Base-by-base conservation (phyloP, 2,113 vertebrate genomes). In the Mesembrinibis cayennensis region DNA sequence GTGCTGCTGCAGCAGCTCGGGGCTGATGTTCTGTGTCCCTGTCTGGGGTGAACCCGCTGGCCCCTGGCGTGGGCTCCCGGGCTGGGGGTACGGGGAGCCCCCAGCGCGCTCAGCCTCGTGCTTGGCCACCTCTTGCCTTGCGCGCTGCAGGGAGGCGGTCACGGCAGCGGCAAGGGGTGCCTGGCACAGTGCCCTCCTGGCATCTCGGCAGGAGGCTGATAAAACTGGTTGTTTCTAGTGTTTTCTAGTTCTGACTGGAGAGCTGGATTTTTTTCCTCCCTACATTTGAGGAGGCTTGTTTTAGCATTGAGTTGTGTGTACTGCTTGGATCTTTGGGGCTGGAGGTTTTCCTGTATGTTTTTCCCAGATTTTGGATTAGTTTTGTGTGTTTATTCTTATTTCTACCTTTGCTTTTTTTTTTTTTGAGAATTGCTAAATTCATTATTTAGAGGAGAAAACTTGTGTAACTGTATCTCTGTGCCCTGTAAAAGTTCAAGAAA, bases 1-100 rank as follows among this genome's bases (percentile, higher is more conserved):
- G 26, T 0, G 0, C n/a, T n/a, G 63, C n/a, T 38, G 63, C n/a
- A 34, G 61, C 8, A 2, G 40, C 40, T 21, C 3, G 2, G 23
- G 13, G 15, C 47, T 5, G 62, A 19, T 19, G 58, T 3, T 20
- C 52, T 61, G 22, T 20, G 62, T 38, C 12, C 30, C 77, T 55
- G n/a, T 0, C 23, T 1, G 7, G 61, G 19, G 27, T 12, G 52
- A 93, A 13, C 30, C 19, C 5, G 13, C 16, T 11, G 5, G 55
- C 7, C 23, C 27, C 16, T 71, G 0, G 3, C 2, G 6, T 0
- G 10, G 30, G 30, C 3, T 70, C 62, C 42, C 0, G 3, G 32
- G 15, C 34, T n/a, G 19, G 10, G 19, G 40, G 20, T 56, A 52
- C 14, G 14, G 4, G 8, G 7, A 14, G 17, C 7, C 30, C 22